These are phyloP conservation scores for Aradophagus sp. DNA, from an alignment of 1,140 invertebrate genomes.

Conservation along the genomic window DNA sequence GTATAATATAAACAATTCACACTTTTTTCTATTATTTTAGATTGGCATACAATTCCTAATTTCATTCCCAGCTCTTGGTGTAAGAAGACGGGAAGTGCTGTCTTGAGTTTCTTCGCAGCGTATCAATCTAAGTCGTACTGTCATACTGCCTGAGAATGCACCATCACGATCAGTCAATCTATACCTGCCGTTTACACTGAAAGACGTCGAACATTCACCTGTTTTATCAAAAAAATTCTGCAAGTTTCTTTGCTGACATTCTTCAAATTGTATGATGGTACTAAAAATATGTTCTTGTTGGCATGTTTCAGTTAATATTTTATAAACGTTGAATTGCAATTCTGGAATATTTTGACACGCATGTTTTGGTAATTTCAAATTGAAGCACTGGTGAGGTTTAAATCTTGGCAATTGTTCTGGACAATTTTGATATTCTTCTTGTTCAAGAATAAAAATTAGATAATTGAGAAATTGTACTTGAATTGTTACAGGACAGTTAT, in stretches of 20 bases:
- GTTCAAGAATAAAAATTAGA: constrained; percentile 45
- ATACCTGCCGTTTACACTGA: constrained; percentile 38
- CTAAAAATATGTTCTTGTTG: constrained; percentile 9
- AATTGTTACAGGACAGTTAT: constrained; percentile 33
- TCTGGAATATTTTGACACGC: constrained; percentile 1
- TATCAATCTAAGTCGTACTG: constrained; percentile 39
- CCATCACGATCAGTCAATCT: constrained; percentile 41
- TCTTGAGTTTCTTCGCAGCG: constrained; percentile 40
- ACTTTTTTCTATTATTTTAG: too few relatives aligned
- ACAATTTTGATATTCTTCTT: constrained; percentile 7
- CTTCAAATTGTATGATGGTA: constrained; percentile 18
- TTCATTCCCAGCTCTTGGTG: too few relatives aligned
- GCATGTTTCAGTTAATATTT: constrained; percentile 3
- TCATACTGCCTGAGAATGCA: constrained; percentile 29
- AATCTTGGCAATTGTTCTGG: not conserved
- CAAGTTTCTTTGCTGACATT: constrained; percentile 23
- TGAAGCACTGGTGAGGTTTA: constrained; percentile 10
- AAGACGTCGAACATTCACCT: constrained; percentile 10
- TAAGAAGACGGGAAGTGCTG: too few relatives aligned
- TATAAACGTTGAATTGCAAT: constrained; percentile 36
- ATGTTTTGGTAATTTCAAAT: constrained; percentile 10
- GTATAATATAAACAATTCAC: too few relatives aligned
- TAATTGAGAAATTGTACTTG: constrained; percentile 55
- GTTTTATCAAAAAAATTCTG: constrained; percentile 12
- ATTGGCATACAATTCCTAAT: too few relatives aligned